Conservation (phyloP, 2,797 vertebrate species). For the Rhynchonycteris naso region DNA sequence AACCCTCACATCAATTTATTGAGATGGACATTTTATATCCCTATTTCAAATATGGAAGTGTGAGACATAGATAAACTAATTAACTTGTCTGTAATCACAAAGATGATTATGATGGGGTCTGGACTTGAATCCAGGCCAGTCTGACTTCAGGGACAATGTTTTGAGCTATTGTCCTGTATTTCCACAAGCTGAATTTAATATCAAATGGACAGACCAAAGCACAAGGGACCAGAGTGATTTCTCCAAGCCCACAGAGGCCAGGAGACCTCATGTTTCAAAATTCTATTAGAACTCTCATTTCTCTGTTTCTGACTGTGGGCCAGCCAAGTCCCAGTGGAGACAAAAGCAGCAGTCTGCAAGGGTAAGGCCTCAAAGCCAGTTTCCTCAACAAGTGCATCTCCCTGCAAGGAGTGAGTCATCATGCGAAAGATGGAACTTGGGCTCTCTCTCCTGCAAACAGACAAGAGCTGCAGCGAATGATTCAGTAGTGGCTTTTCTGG, state of each 20-base stretch:
- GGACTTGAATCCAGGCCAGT: not conserved
- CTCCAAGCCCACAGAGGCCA: not conserved
- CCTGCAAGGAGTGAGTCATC: not conserved
- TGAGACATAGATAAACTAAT: not conserved
- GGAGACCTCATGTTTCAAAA: not conserved
- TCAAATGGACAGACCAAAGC: not conserved
- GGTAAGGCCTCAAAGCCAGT: not conserved
- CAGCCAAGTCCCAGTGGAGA: not conserved
- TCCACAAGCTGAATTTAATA: constrained; percentile 31
- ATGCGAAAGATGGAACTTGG: not conserved
- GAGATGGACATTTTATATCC: not conserved
- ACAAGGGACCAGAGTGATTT: not conserved
- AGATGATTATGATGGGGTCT: not conserved
- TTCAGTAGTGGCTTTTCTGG: not conserved
- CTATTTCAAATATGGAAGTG: constrained; percentile 41
- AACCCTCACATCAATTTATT: not conserved
- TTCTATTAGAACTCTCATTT: not conserved
- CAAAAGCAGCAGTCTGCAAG: not conserved
- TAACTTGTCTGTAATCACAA: not conserved
- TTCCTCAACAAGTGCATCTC: constrained; percentile 30
- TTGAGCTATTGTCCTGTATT: not conserved
- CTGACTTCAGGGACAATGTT: constrained; percentile 31
- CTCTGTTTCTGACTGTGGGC: not conserved
- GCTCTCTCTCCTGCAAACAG: not conserved
- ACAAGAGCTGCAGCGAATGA: not conserved